Conservation (phyloP, 2,888 invertebrate species). For the Cosmopolites sordidus region DNA sequence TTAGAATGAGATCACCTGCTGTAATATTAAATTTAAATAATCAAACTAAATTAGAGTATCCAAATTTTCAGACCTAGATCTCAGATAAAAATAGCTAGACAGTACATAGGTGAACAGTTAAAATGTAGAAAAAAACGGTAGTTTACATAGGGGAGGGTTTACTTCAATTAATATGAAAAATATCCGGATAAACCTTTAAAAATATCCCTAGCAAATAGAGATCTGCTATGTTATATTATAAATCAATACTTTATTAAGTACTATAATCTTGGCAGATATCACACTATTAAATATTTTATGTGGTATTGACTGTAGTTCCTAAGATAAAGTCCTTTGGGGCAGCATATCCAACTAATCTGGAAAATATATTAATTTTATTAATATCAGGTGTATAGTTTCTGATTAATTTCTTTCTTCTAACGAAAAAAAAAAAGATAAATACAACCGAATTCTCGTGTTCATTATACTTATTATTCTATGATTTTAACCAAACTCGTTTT, state of each 20-base stretch:
- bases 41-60: too few species aligned
- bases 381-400: too few species aligned
- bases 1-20: too few species aligned
- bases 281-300: background rate
- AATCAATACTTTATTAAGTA: background rate
- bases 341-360: background rate
- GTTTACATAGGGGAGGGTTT: background rate
- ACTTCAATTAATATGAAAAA: background rate
- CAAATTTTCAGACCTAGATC: too few species aligned
- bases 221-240: background rate
- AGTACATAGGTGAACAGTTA: background rate
- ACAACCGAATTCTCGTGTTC: too few species aligned
- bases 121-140: background rate
- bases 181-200: background rate
- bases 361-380: background rate
- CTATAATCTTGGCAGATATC: conserved; percentile 1
- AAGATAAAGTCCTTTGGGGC: background rate
- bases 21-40: too few species aligned
- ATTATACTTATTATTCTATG: too few species aligned
- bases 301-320: background rate
- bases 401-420: too few species aligned
- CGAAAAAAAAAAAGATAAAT: too few species aligned
- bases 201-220: background rate
- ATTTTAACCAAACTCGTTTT: too few species aligned
- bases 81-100: too few species aligned